Conservation (phyloP, 2,797 vertebrate genomes). For the Pangasius sanitwongsei region DNA sequence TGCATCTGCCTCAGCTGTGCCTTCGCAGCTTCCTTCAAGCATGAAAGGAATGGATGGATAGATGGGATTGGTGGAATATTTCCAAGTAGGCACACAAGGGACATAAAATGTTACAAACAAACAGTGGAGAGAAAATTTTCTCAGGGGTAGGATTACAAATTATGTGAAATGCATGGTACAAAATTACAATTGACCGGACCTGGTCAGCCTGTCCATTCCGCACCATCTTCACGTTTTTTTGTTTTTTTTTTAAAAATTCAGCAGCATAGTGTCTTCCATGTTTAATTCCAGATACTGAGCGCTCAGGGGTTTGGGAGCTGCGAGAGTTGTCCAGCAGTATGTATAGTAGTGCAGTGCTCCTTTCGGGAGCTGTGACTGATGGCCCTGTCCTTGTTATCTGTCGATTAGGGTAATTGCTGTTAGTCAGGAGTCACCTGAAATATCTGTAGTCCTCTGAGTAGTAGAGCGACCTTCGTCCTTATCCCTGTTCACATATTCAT, state of each 20-base stretch:
- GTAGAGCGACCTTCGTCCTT: conserved; percentile 51
- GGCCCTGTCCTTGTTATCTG: conserved; percentile 74
- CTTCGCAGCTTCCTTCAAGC: not conserved
- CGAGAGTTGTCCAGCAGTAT: not conserved
- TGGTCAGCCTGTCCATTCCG: not conserved
- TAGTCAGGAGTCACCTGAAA: conserved; percentile 73
- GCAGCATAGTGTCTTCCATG: not conserved
- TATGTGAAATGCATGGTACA: not conserved
- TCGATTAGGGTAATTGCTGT: conserved; percentile 82
- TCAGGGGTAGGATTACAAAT: not conserved
- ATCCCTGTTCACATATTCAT: conserved; percentile 27
- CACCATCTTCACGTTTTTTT: not conserved
- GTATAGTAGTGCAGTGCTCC: conserved; percentile 67
- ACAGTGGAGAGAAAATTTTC: not conserved
- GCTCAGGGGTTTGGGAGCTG: not conserved
- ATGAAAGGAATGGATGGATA: conserved; percentile 27
- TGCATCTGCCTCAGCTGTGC: conserved; percentile 70
- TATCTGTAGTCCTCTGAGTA: conserved; percentile 70
- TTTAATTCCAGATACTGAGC: not conserved
- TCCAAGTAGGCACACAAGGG: conserved; percentile 15
- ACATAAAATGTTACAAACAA: not conserved
- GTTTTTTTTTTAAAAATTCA: too few species aligned
- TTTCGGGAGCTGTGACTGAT: conserved; percentile 76
- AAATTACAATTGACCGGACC: not conserved
- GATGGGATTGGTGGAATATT: conserved; percentile 35